Evolutionary conservation across 1,140 invertebrate species (phyloP), one percentile per base, ranked within the genome.

Genomic region (Heliothis subflexa): DNA sequence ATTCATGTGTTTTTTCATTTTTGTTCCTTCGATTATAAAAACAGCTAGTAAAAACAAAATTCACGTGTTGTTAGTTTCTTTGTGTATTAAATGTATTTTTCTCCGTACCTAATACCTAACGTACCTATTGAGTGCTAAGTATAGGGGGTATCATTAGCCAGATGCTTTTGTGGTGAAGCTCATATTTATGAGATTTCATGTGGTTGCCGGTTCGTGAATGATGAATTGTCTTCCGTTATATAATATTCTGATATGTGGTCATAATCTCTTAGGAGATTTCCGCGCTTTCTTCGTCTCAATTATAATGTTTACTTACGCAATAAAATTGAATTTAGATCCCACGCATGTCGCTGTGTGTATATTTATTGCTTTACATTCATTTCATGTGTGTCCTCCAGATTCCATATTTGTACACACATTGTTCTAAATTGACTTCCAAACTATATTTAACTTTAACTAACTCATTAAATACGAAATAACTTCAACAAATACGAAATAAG

Each of bases 141-240:
- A 18, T 25, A 40, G 33, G 61, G 61, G 28, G n/a, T 45, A 45
- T 25, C 61, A 62, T 62, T 62, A 62, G 61, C 33, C 61, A 40
- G 61, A 62, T 62, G 61, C 61, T 40, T 62, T 62, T 62, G 61
- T 11, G 61, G 61, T 62, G 33, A 62, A 14, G 61, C 14, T 62
- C 33, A 33, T 45, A 62, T 62, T 62, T 62, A 62, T 62, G 61
- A 62, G 61, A 62, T 62, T 62, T 62, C 28, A 40, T 40, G 61
- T 28, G 61, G 61, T 62, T 25, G n/a, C 5, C 61, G 28, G 25
- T n/a, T 62, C 33, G 61, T 33, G 61, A 62, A 62, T 62, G 61
- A 62, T 62, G 33, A 62, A 62, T 62, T 62, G 40, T 62, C 25
- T 45, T 40, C 61, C 33, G 28, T 62, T 33, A 62, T 28, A 40